Percentiles rank a stretch among this genome's conserved stretches.
phyloP scores from a whole-genome alignment of 2,888 invertebrate species.

The Yponomeuta evonymella region DNA sequence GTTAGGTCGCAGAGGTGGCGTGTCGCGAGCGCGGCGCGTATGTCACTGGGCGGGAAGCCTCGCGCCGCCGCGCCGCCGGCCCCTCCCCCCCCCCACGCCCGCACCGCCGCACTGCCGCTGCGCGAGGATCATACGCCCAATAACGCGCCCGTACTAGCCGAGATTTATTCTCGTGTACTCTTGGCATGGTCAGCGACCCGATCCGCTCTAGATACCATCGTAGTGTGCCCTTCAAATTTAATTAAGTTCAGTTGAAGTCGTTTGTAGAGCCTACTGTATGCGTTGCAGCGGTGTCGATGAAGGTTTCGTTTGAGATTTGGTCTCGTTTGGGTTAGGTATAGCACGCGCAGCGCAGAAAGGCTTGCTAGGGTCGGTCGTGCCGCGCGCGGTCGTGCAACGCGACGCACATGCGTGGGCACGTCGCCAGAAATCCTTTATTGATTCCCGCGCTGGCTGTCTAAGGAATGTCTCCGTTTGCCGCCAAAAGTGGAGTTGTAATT shows the following conservation, averaged over 20 bases:
- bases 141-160: conserved; percentile 67
- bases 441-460: conserved; percentile 72
- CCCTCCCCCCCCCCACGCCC: conserved; percentile 33
- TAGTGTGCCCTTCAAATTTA: neutral
- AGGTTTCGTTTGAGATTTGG: neutral
- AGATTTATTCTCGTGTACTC: conserved; percentile 67
- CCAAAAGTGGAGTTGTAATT: conserved; percentile 60
- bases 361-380: conserved; percentile 12
- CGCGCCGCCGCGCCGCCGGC: conserved; percentile 29
- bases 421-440: conserved; percentile 76
- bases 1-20: conserved; percentile 36
- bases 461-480: conserved; percentile 71
- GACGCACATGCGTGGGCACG: conserved; percentile 75
- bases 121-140: conserved; percentile 73
- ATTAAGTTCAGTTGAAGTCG: neutral
- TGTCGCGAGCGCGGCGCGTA: conserved; percentile 25
- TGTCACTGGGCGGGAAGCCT: conserved; percentile 20
- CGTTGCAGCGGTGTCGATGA: neutral
- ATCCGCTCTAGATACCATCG: conserved; percentile 13
- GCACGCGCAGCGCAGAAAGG: conserved; percentile 14
- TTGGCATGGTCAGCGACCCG: conserved; percentile 51
- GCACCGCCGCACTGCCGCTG: conserved; percentile 70
- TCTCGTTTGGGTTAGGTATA: neutral
- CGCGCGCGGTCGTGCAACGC: conserved; percentile 27
- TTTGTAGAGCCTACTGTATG: neutral